Conservation (phyloP, 2,797 vertebrate species). For the Anguilla obscura region DNA sequence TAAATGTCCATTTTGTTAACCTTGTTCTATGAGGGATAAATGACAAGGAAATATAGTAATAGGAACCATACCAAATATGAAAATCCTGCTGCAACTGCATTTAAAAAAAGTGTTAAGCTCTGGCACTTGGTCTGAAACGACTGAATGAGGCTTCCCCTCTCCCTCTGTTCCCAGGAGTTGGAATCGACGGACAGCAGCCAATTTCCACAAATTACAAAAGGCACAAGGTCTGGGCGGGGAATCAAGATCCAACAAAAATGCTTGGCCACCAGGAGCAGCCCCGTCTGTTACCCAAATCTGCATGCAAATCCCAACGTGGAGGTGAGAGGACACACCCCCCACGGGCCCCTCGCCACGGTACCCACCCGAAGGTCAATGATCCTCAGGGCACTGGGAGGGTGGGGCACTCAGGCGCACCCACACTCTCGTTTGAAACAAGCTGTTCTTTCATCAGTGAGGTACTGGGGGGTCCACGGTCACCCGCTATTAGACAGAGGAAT, state of each 20-base stretch:
- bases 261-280: background rate
- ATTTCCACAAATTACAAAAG: background rate
- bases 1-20: too few relatives aligned
- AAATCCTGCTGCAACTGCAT: background rate
- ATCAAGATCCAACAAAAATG: background rate
- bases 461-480: background rate
- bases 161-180: constrained; percentile 5
- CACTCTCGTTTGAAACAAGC: background rate
- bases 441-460: background rate
- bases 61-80: background rate
- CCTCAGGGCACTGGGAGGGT: constrained; percentile 12
- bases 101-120: background rate
- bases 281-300: background rate
- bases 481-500: constrained; percentile 4
- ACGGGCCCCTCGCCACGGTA: background rate
- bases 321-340: background rate
- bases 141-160: background rate
- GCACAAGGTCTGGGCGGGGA: background rate
- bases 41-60: background rate
- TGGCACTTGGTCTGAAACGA: background rate
- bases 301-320: background rate
- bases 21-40: background rate
- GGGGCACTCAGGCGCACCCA: background rate
- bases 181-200: background rate
- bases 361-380: background rate